These are phyloP conservation scores for Pipistrellus kuhlii DNA, from an alignment of 2,797 vertebrate species.

Conservation along the genomic window DNA sequence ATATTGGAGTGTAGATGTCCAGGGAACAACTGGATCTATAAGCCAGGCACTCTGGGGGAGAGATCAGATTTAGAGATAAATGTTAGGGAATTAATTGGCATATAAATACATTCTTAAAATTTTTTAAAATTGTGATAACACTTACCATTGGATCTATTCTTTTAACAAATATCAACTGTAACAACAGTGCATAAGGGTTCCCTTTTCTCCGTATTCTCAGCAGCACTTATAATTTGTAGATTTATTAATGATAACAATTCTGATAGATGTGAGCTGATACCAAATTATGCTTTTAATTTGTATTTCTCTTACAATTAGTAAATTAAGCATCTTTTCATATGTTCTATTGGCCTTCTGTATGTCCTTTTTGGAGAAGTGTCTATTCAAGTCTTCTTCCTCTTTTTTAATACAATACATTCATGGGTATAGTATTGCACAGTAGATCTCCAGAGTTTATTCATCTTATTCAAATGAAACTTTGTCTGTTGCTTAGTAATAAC, in stretches of 20 bases:
- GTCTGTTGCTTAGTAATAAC: neutral
- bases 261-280: neutral
- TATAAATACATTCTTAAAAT: no score
- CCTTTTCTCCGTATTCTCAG: neutral
- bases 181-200: neutral
- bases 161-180: neutral
- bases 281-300: neutral
- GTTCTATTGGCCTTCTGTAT: no score
- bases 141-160: no score
- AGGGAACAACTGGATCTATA: no score
- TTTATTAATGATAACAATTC: neutral
- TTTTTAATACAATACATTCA: neutral
- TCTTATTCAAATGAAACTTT: neutral
- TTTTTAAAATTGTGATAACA: no score
- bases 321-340: neutral
- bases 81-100: no score
- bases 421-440: neutral
- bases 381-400: neutral
- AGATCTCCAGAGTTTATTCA: neutral
- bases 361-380: neutral
- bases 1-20: no score
- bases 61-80: no score
- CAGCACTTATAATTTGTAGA: neutral
- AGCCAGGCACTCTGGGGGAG: no score
- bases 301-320: neutral